phyloP scores from a whole-genome alignment of 2,888 invertebrate species.

The Lypha dubia region DNA sequence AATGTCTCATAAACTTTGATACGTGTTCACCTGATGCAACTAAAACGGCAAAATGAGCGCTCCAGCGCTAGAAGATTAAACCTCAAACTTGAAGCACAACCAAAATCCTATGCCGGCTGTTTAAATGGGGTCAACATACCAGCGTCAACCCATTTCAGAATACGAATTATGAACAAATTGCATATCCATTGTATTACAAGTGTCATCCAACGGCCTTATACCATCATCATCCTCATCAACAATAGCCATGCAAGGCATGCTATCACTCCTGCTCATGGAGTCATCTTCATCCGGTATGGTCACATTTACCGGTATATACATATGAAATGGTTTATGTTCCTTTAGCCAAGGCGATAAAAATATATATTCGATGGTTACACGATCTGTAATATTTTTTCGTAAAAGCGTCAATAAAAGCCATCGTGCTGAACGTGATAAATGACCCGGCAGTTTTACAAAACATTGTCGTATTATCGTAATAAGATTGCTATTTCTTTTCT shows the following conservation, averaged over 20 bases:
- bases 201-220: slow-evolving; percentile 75
- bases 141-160: slow-evolving; percentile 69
- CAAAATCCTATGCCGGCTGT: slow-evolving; percentile 33
- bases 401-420: slow-evolving; percentile 78
- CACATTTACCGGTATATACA: slow-evolving; percentile 79
- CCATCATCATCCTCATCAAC: slow-evolving; percentile 72
- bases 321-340: slow-evolving; percentile 79
- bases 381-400: slow-evolving; percentile 80
- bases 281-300: slow-evolving; percentile 77
- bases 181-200: slow-evolving; percentile 71
- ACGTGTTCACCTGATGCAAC: slow-evolving; percentile 22
- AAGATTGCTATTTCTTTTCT: slow-evolving; percentile 81
- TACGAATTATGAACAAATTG: slow-evolving; percentile 58
- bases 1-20: slow-evolving; percentile 2
- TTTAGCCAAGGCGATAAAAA: slow-evolving; percentile 80
- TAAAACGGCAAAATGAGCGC: slow-evolving; percentile 43
- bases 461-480: slow-evolving; percentile 81
- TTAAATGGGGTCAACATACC: slow-evolving; percentile 1
- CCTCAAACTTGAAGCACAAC: slow-evolving; percentile 51
- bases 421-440: slow-evolving; percentile 79
- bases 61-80: slow-evolving; percentile 47
- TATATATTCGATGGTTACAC: slow-evolving; percentile 79
- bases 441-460: slow-evolving; percentile 80
- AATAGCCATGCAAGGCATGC: slow-evolving; percentile 72
- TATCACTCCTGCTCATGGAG: neutral